These are phyloP conservation scores for Notamacropus eugenii DNA, from an alignment of 2,797 vertebrate species.

Conservation along the genomic window DNA sequence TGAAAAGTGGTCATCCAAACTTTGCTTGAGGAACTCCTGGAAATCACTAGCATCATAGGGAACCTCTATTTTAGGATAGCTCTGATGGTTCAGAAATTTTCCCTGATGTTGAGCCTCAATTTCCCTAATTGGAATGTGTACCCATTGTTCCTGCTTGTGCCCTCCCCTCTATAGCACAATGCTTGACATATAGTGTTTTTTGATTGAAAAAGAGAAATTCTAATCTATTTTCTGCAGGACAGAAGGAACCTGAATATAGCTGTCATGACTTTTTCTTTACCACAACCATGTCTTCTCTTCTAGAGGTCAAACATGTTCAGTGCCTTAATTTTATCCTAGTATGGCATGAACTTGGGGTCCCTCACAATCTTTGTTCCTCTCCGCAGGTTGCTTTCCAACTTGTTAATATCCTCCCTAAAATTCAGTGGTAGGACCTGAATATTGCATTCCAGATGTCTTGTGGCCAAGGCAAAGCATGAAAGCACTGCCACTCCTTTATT, in stretches of 20 bases:
- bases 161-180: neutral
- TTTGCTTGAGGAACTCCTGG: neutral
- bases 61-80: neutral
- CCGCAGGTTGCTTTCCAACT: neutral
- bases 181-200: neutral
- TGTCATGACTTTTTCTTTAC: neutral
- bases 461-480: neutral
- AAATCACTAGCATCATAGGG: neutral
- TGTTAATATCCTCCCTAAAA: neutral
- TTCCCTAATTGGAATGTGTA: neutral
- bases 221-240: neutral
- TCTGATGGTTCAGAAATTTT: neutral
- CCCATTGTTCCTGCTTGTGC: neutral
- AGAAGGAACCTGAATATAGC: neutral
- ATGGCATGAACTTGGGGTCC: neutral
- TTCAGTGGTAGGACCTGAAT: neutral
- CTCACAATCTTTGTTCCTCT: neutral
- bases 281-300: neutral
- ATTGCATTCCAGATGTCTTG: neutral
- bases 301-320: neutral
- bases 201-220: neutral
- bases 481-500: neutral
- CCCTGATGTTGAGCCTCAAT: neutral
- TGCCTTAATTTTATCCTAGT: neutral
- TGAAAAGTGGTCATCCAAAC: neutral